phyloP scores from a whole-genome alignment of 2,797 vertebrate genomes.

The Coluber constrictor region DNA sequence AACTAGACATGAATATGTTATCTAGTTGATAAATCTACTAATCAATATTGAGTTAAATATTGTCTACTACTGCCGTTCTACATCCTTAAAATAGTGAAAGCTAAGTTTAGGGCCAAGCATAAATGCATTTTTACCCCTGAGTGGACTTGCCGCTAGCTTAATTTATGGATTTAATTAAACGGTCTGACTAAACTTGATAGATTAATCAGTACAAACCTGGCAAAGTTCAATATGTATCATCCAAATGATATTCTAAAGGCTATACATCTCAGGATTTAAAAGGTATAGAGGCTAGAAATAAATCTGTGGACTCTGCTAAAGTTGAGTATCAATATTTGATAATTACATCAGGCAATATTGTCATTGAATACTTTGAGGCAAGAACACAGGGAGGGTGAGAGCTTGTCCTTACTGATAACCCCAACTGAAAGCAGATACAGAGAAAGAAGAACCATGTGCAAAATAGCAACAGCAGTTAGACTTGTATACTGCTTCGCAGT shows the following conservation, averaged over 20 bases:
- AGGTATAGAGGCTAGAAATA: background rate
- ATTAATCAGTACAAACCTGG: background rate
- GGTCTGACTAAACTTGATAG: conserved; percentile 7
- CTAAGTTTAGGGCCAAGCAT: background rate
- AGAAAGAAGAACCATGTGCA: background rate
- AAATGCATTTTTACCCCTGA: background rate
- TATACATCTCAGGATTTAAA: conserved; percentile 3
- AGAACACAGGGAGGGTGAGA: background rate
- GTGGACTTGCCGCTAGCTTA: background rate
- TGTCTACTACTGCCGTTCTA: background rate
- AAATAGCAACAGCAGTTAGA: background rate
- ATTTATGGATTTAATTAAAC: conserved; percentile 10
- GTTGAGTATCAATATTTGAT: background rate
- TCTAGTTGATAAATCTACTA: background rate
- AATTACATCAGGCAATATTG: background rate
- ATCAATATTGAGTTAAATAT: background rate
- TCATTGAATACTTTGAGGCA: background rate
- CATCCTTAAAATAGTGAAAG: background rate
- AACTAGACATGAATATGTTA: background rate
- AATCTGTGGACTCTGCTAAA: background rate
- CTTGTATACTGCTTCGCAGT: no score
- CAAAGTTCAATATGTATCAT: conserved; percentile 2
- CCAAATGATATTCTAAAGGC: background rate
- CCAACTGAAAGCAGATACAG: background rate
- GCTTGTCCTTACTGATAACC: background rate